A percentile compares a stretch with the other conserved stretches of the same genome.
phyloP scores from a whole-genome alignment of 2,113 vertebrate species.

The Psilopsiagon aymara region DNA sequence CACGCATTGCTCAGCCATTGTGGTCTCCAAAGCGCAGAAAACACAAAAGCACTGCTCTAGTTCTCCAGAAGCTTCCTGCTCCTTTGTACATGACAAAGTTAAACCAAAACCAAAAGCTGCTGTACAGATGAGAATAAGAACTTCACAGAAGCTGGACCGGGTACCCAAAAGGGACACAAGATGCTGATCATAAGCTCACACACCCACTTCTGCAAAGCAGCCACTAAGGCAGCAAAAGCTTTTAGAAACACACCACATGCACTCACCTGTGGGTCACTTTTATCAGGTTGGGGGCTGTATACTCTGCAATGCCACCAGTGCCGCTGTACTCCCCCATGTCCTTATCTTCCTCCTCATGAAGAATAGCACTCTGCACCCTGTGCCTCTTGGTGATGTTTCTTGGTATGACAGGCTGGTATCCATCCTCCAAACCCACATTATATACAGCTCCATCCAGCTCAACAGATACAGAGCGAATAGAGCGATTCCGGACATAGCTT shows the following conservation, averaged over 20 bases:
- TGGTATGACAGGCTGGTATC: conserved; percentile 69
- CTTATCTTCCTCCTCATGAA: conserved; percentile 73
- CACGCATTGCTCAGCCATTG: rapidly evolving
- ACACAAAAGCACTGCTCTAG: not conserved
- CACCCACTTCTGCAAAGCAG: not conserved
- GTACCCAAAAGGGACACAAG: not conserved
- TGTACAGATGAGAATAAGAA: not conserved
- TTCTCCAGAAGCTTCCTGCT: not conserved
- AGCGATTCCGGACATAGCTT: conserved; percentile 79
- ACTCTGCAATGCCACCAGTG: conserved; percentile 77
- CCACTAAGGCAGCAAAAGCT: not conserved
- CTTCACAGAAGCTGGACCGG: not conserved
- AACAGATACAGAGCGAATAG: conserved; percentile 82
- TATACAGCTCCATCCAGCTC: conserved; percentile 79
- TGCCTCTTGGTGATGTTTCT: conserved; percentile 79
- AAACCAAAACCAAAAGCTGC: not conserved
- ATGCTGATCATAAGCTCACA: not conserved
- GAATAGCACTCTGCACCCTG: conserved; percentile 26
- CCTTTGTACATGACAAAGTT: not conserved
- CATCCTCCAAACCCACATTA: conserved; percentile 78
- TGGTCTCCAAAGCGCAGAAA: not conserved
- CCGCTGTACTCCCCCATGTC: conserved; percentile 88
- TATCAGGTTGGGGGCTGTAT: conserved; percentile 80
- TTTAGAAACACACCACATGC: rapidly evolving
- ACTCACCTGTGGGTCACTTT: conserved; percentile 94